Percentiles rank a stretch among this genome's conserved stretches.
phyloP scores from a whole-genome alignment of 2,888 invertebrate genomes.

The Acanthosepion esculentum region DNA sequence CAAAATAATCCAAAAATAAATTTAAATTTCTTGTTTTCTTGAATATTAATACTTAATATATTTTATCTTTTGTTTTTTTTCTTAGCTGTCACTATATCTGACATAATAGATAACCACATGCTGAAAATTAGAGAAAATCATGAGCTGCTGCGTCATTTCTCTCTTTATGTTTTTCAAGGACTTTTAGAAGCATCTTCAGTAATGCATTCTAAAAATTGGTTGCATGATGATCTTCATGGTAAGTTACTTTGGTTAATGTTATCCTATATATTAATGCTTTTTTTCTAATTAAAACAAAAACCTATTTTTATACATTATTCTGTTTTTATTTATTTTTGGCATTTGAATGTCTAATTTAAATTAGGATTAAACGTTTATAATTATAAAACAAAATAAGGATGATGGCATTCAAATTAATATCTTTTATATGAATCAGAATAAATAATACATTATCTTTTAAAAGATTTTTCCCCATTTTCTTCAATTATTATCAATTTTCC shows the following conservation, averaged over 20 bases:
- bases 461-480: neutral
- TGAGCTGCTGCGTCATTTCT: neutral
- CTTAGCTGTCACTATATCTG: neutral
- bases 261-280: neutral
- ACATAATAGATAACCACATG: conserved; percentile 24
- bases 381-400: no score
- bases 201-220: conserved; percentile 36
- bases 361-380: no score
- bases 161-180: conserved; percentile 34
- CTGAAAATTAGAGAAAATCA: neutral
- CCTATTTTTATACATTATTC: neutral
- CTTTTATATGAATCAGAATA: neutral
- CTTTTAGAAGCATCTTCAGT: conserved; percentile 14
- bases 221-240: conserved; percentile 44
- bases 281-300: neutral
- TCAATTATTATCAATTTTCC: neutral
- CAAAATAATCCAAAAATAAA: neutral
- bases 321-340: no score
- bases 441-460: neutral
- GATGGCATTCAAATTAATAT: neutral
- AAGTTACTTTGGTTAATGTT: neutral
- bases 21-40: neutral
- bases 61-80: neutral
- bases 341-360: no score
- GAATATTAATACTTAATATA: neutral